Percentiles rank a stretch among this genome's conserved stretches.
These are phyloP conservation scores for Opisthocomus hoazin DNA, from an alignment of 2,113 vertebrate species.

Conservation along the genomic window DNA sequence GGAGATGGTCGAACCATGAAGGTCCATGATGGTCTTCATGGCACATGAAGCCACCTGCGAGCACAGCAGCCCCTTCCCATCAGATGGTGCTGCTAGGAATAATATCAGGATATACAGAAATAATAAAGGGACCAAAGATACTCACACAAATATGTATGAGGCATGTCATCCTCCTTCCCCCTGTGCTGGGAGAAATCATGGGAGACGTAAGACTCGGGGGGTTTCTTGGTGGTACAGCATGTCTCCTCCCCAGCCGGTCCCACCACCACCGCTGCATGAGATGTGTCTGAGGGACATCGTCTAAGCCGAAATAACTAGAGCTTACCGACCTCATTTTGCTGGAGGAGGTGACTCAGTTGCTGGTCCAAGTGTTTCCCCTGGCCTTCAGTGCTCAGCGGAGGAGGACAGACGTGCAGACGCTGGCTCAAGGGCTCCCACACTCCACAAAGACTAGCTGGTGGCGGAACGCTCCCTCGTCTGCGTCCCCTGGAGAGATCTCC, in stretches of 20 bases:
- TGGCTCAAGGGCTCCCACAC: background rate
- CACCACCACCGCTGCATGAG: rapidly evolving
- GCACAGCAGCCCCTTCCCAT: background rate
- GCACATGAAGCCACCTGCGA: background rate
- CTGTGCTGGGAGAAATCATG: background rate
- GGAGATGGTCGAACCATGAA: background rate
- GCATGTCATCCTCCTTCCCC: background rate
- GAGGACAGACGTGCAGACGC: background rate
- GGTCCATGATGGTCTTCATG: too few species aligned
- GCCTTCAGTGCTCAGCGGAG: background rate
- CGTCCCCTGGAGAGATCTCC: background rate
- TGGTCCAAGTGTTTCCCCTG: background rate
- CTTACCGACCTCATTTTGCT: background rate
- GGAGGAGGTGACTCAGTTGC: background rate
- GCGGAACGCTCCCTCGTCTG: background rate
- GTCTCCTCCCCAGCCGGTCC: background rate
- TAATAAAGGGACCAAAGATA: background rate
- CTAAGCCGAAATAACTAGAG: background rate
- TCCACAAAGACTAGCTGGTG: background rate
- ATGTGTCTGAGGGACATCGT: background rate
- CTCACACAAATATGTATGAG: rapidly evolving
- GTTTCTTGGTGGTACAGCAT: background rate
- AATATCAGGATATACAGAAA: background rate
- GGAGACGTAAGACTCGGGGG: background rate
- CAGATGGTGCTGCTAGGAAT: background rate